Conservation (phyloP, 2,113 vertebrate species). For the Mesocricetus auratus region DNA sequence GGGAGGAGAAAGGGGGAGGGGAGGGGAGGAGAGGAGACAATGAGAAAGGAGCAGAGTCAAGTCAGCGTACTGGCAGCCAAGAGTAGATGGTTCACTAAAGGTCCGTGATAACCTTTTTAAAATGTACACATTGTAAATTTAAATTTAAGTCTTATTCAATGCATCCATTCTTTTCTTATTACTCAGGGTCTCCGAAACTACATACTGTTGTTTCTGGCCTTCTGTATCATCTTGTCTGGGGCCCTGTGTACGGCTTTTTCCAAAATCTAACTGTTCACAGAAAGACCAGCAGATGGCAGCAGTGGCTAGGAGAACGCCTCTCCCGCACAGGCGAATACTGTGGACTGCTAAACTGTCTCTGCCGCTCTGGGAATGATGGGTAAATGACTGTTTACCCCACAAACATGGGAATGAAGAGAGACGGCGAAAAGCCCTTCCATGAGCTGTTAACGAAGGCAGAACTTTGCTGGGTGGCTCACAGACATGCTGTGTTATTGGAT, state of each 20-base stretch:
- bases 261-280: slow-evolving; percentile 83
- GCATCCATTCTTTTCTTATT: slow-evolving; percentile 66
- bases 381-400: not conserved
- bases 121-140: not conserved
- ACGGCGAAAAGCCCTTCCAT: slow-evolving; percentile 10
- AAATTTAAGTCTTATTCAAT: not conserved
- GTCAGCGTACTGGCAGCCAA: too few species aligned
- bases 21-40: not conserved
- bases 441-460: not conserved
- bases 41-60: not conserved
- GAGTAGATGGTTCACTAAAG: not conserved
- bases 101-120: not conserved
- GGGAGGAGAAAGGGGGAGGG: not conserved
- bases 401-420: slow-evolving; percentile 34
- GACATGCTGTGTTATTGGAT: not conserved
- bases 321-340: accelerated
- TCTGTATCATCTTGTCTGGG: slow-evolving; percentile 89
- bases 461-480: not conserved
- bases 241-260: slow-evolving; percentile 91
- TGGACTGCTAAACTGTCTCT: not conserved
- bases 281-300: slow-evolving; percentile 83
- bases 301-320: not conserved
- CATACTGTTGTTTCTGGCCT: slow-evolving; percentile 86
- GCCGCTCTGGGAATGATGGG: not conserved
- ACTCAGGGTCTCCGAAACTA: slow-evolving; percentile 90